Percentiles rank a stretch among this genome's conserved stretches.
phyloP scores from a whole-genome alignment of 2,113 vertebrate genomes.

The Diadophis punctatus region DNA sequence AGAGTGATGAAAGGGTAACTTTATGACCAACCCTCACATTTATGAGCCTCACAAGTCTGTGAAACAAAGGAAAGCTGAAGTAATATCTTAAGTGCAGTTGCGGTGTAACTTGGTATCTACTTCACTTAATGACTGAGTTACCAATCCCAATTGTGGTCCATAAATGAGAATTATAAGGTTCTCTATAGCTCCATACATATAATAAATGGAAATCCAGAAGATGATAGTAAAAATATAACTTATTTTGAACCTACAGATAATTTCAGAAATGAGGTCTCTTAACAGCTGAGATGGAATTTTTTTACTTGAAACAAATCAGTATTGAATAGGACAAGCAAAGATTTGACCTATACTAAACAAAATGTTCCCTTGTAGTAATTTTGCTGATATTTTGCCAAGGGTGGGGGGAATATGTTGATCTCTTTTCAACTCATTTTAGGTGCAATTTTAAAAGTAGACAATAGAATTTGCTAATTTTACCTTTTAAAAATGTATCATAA shows the following conservation, averaged over 20 bases:
- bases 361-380: constrained; percentile 20
- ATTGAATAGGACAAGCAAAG: constrained; percentile 46
- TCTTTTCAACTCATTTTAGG: constrained; percentile 63
- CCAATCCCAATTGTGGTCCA: neutral
- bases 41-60: neutral
- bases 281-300: constrained; percentile 53
- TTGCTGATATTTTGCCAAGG: constrained; percentile 42
- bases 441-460: constrained; percentile 61
- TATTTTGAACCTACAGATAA: constrained; percentile 50
- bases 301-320: constrained; percentile 60
- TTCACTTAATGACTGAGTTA: neutral
- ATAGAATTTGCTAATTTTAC: constrained; percentile 52
- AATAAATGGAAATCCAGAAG: constrained; percentile 57
- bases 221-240: constrained; percentile 57
- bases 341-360: constrained; percentile 43
- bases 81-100: neutral
- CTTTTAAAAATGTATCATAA: constrained; percentile 59
- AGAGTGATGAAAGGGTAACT: neutral
- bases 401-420: constrained; percentile 1
- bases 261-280: constrained; percentile 48
- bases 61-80: neutral
- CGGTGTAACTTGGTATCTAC: neutral
- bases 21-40: neutral
- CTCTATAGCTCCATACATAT: constrained; percentile 45
- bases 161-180: constrained; percentile 14